Evolutionary conservation across 1,140 invertebrate species (phyloP).

Genomic region (Neuroterus valhalla): DNA sequence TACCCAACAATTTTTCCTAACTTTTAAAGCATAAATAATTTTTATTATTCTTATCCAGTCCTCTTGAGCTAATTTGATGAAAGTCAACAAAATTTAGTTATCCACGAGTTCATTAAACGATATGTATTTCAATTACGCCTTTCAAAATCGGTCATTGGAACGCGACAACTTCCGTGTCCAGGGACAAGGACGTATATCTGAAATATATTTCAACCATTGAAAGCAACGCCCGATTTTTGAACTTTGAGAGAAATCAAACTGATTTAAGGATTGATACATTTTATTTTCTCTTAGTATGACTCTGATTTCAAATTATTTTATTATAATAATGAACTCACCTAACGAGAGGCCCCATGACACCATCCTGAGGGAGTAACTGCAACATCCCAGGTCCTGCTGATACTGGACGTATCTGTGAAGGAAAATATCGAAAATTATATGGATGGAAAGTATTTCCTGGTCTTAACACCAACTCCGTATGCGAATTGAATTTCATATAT

Average conservation of each 20-base stretch:
- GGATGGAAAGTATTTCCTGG: background rate
- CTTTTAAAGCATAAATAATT: constrained; percentile 10
- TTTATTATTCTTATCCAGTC: constrained; percentile 24
- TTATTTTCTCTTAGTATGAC: background rate
- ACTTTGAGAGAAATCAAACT: background rate
- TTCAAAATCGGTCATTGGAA: no score
- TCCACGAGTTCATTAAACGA: no score
- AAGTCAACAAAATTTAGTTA: constrained; percentile 1
- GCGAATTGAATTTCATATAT: constrained; percentile 6
- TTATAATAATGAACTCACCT: constrained; percentile 70
- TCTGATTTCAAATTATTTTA: background rate
- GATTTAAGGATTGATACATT: background rate
- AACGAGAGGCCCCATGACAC: constrained; percentile 75
- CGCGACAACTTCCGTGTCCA: no score
- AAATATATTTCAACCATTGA: no score
- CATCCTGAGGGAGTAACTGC: constrained; percentile 74
- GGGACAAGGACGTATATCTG: background rate
- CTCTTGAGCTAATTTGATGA: constrained; percentile 7
- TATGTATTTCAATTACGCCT: no score
- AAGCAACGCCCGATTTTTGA: background rate
- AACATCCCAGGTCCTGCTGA: constrained; percentile 77
- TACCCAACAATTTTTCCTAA: no score
- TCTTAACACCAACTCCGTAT: background rate
- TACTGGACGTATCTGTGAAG: constrained; percentile 78
- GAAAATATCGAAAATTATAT: constrained; percentile 37